phyloP scores from a whole-genome alignment of 2,888 invertebrate species.

The Chymomyza fuscimana region DNA sequence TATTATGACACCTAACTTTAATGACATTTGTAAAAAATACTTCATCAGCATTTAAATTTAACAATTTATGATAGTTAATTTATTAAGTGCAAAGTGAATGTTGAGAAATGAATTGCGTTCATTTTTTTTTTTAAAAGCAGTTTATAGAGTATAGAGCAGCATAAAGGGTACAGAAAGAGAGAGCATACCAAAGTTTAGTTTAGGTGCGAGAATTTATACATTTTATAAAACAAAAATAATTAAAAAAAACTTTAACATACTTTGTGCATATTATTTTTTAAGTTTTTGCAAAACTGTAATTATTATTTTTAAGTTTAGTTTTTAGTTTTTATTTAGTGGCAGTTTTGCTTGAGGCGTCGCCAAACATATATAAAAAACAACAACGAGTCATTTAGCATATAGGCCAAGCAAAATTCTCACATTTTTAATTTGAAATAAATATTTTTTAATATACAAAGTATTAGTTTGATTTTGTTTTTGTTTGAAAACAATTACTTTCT shows the following conservation, averaged over 20 bases:
- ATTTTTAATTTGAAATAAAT: slow-evolving; percentile 12
- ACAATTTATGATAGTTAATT: slow-evolving; percentile 23
- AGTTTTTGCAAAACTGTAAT: slow-evolving; percentile 32
- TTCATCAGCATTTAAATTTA: slow-evolving; percentile 74
- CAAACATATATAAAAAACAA: not conserved
- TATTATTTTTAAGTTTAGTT: slow-evolving; percentile 17
- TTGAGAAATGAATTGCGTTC: slow-evolving; percentile 3
- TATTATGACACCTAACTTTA: slow-evolving; percentile 47
- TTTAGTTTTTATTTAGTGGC: not conserved
- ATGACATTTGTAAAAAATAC: slow-evolving; percentile 74
- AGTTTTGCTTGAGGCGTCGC: not conserved
- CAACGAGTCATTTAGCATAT: slow-evolving; percentile 45
- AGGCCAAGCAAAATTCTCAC: slow-evolving; percentile 31
- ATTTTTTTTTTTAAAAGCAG: not conserved
- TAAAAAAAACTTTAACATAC: not conserved
- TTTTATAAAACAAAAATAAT: slow-evolving; percentile 10
- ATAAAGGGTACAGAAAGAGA: slow-evolving; percentile 14
- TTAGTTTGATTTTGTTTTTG: slow-evolving; percentile 37
- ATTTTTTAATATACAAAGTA: slow-evolving; percentile 38
- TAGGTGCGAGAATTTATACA: slow-evolving; percentile 52
- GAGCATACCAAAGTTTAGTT: slow-evolving; percentile 71
- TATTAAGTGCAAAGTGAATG: slow-evolving; percentile 1
- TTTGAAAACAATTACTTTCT: slow-evolving; percentile 36
- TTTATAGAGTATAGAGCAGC: slow-evolving; percentile 1
- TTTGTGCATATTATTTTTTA: slow-evolving; percentile 47